A percentile compares a stretch with the other conserved stretches of the same genome.
Evolutionary conservation across 1,140 invertebrate species (phyloP).

Genomic region (Drosophila mayri): DNA sequence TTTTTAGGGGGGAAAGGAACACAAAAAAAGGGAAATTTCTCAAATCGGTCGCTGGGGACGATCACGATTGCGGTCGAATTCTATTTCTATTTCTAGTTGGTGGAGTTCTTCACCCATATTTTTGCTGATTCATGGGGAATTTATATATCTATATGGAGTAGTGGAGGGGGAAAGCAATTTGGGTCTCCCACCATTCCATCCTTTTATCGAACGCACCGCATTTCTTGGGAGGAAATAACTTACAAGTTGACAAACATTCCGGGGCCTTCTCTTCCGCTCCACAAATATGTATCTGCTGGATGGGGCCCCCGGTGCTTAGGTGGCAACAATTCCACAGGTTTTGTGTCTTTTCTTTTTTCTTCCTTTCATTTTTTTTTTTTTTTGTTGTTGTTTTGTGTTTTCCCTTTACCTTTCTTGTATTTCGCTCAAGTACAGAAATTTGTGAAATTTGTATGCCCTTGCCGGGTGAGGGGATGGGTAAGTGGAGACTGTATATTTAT

Average conservation of each 20-base stretch:
- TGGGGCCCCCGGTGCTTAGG: constrained; percentile 6
- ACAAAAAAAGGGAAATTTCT: constrained; percentile 13
- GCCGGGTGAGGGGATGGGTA: background rate
- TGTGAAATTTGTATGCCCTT: constrained; percentile 17
- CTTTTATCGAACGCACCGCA: constrained; percentile 19
- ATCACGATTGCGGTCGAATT: constrained; percentile 20
- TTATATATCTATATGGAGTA: background rate
- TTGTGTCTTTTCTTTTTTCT: background rate
- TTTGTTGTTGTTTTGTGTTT: background rate
- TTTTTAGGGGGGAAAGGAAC: background rate
- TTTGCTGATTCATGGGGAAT: constrained; percentile 57
- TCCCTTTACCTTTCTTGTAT: constrained; percentile 5
- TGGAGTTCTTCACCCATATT: constrained; percentile 22
- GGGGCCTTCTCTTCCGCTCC: constrained; percentile 23
- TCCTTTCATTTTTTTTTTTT: background rate
- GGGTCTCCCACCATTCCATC: constrained; percentile 6
- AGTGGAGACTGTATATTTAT: background rate
- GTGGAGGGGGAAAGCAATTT: background rate
- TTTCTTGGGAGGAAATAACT: constrained; percentile 59
- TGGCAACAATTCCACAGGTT: constrained; percentile 22
- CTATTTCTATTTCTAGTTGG: constrained; percentile 14
- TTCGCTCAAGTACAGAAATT: constrained; percentile 19
- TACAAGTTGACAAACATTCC: constrained; percentile 74
- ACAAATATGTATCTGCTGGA: constrained; percentile 11
- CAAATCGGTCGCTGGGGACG: constrained; percentile 15